Evolutionary conservation across 2,888 invertebrate species (phyloP), one percentile per base, ranked within the genome.

Genomic region (Phasia obesa): DNA sequence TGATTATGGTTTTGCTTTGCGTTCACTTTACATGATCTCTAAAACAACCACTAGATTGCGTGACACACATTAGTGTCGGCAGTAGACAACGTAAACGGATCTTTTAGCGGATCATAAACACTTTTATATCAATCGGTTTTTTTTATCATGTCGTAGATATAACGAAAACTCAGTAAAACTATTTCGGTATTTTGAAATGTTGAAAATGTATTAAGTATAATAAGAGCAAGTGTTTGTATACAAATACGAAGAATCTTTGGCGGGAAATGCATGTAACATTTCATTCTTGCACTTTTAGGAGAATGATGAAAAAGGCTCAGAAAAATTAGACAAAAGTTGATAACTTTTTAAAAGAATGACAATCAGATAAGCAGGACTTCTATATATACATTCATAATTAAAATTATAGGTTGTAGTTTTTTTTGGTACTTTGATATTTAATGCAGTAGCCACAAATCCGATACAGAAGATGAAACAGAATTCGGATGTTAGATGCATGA

Each of bases 31-130:
- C 80, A 75, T 62, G 67, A 69, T 73, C 67, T 31, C 23, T 2
- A 38, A 67, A 44, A 7, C 55, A 19, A 25, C n/a, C 21, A 42
- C 6, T 35, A 19, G 31, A 69, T 82, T 82, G 81, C 81, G 77
- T 82, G 81, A 69, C 73, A 55, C 69, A 55, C 71, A 38, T 76
- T 67, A 81, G 65, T 73, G 76, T 67, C 76, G 55, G 69, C 71
- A 77, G 60, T 81, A 57, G 76, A 65, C 42, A 67, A 42, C 31
- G 49, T 73, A 77, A 77, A 73, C 64, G 73, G 73, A 82, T 78
- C 74, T 77, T 42, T 64, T 74, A 74, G 74, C 77, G 73, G 74
- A 70, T 64, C 19, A 78, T 77, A 69, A 62, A 67, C 47, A 67
- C 49, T 15, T 6, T 49, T 44, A 15, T 15, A 62, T 38, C 42